Evolutionary conservation across 1,140 invertebrate genomes (phyloP).

Genomic region (Idris sp.): DNA sequence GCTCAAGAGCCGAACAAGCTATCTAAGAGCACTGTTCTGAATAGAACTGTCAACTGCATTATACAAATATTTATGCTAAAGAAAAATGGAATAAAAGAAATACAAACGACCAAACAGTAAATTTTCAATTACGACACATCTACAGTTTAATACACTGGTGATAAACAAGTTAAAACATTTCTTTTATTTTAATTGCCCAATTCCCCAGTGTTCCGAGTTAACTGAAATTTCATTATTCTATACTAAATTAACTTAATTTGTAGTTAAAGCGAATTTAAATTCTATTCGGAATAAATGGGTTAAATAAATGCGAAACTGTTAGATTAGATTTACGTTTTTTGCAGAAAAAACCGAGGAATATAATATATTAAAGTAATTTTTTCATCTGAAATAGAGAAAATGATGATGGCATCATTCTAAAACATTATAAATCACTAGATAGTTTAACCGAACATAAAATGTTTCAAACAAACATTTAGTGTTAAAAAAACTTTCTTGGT

Average conservation of each 20-base stretch:
- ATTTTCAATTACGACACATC: too few relatives aligned
- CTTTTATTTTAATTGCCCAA: background rate
- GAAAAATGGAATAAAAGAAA: too few relatives aligned
- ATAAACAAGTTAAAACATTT: too few relatives aligned
- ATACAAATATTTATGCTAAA: too few relatives aligned
- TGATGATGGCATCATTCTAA: slow-evolving; percentile 13
- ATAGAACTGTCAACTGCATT: too few relatives aligned
- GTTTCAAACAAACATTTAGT: slow-evolving; percentile 6
- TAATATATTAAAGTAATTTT: slow-evolving; percentile 31
- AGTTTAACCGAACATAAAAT: slow-evolving; percentile 18
- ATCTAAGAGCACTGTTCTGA: too few relatives aligned
- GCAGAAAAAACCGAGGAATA: slow-evolving; percentile 10
- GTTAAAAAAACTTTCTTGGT: slow-evolving; percentile 4
- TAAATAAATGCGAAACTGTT: slow-evolving; percentile 5
- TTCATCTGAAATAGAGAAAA: slow-evolving; percentile 16
- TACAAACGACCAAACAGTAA: too few relatives aligned
- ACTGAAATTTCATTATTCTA: slow-evolving; percentile 11
- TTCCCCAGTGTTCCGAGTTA: background rate
- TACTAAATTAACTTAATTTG: slow-evolving; percentile 11
- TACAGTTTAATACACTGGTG: too few relatives aligned
- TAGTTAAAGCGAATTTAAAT: slow-evolving; percentile 13
- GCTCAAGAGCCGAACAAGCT: too few relatives aligned
- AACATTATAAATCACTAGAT: slow-evolving; percentile 15
- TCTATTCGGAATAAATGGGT: slow-evolving; percentile 18
- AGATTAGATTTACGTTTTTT: slow-evolving; percentile 26